Evolutionary conservation across 2,797 vertebrate genomes (phyloP), one percentile per base, ranked within the genome.

Genomic region (Balearica regulorum): DNA sequence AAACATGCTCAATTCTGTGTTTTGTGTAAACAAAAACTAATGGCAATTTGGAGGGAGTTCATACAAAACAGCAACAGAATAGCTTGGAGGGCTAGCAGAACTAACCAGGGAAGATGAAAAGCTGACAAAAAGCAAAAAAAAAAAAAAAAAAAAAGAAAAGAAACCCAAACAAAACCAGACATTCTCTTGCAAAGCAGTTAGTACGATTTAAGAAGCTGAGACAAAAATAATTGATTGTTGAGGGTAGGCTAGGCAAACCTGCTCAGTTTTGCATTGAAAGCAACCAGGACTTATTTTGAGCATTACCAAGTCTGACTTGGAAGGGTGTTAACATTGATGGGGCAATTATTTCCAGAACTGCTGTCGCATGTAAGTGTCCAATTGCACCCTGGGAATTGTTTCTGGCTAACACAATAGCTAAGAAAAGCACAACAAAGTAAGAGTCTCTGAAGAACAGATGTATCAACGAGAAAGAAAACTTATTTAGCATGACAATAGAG

Each of bases 11-110:
- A 72, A 25, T 83, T 90, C 69, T 83, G 49, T 6, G 13, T 76
- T 96, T 77, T 87, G 66, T 71, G 71, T 85, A 96, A 96, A 95
- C 90, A 96, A 85, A 96, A 94, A 89, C 68, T 83, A 97, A 89
- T 41, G 60, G 71, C 81, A 93, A 54, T 92, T 95, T 91, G 90
- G 90, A 95, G 29, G 16, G 60, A 87, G 78, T 83, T 95, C 83
- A 87, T 75, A 96, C 44, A 87, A 90, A 94, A 71, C n/a, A 89
- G 81, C 29, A 61, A 78, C 81, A 95, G 61, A 96, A 94, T 87
- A 94, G 75, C 92, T 93, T 92, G 90, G 81, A 95, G 86, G 83
- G 86, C 60, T 89, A 83, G 90, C 71, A 96, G 84, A 94, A 85
- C 57, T 90, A 92, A 92, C 75, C 78, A 93, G 79, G 19, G 51